Conservation (phyloP, 2,888 invertebrate genomes). For the Crossocerus cetratus region DNA sequence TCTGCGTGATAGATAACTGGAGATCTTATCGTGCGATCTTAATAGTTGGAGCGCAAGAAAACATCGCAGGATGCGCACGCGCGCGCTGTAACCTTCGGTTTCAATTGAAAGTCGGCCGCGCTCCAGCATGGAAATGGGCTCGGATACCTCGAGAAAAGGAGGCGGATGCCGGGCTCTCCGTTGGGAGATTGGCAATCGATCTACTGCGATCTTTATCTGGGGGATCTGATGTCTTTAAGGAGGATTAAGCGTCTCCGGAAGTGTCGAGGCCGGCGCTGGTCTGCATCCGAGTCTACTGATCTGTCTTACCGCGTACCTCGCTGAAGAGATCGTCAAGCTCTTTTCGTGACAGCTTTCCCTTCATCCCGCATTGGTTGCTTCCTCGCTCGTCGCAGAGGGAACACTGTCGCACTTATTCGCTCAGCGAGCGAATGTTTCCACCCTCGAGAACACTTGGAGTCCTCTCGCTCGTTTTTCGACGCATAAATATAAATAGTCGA, state of each 20-base stretch:
- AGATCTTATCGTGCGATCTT: constrained; percentile 46
- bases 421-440: constrained; percentile 20
- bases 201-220: no score
- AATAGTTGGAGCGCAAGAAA: constrained; percentile 32
- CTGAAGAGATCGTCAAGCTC: constrained; percentile 73
- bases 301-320: constrained; percentile 67
- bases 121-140: no score
- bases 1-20: constrained; percentile 56
- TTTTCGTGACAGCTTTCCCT: constrained; percentile 69
- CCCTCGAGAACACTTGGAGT: constrained; percentile 27
- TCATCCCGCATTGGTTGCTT: constrained; percentile 61
- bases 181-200: background rate
- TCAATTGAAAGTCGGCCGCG: constrained; percentile 23
- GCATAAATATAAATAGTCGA: constrained; percentile 70
- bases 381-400: constrained; percentile 47
- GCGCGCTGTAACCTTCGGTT: constrained; percentile 6
- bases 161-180: background rate
- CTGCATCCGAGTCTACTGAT: constrained; percentile 19
- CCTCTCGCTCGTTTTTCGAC: constrained; percentile 35
- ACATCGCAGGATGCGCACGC: constrained; percentile 24
- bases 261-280: constrained; percentile 9
- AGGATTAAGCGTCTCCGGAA: background rate
- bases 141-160: no score
- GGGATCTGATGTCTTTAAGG: background rate
- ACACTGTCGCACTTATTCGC: constrained; percentile 20